Base-by-base conservation (phyloP, 2,797 vertebrate species). In the Garrulus glandarius region DNA sequence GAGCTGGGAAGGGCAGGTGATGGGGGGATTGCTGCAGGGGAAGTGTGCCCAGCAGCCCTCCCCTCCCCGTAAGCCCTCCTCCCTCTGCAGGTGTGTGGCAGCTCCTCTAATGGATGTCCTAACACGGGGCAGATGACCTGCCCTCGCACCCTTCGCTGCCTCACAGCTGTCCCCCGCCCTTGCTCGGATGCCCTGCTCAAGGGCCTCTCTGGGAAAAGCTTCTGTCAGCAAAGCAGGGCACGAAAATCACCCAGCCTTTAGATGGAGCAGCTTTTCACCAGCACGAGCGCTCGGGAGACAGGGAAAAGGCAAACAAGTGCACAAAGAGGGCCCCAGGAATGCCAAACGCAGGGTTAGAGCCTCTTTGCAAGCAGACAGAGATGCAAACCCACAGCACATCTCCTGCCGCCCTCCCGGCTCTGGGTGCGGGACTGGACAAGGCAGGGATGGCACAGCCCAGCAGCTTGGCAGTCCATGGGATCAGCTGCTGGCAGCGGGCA, bases 61-160 rank as follows among this genome's bases (percentile, higher is more conserved):
- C 3, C 47, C 50, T 64, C 12, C 39, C 47, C 24, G 27, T 13
- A 8, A 19, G 5, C 0, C 21, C 14, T 76, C 30, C 14, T 72
- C 6, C 37, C 30, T 61, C 27, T 43, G 41, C 65, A 39, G 46
- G 57, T 22, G 34, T 1, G 19, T 16, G 61, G 32, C 44, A 60
- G 61, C 67, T 81, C 24, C 46, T 52, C 19, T 57, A 9, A 22
- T 3, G 5, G 16, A 3, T 7, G 44, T 11, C 52, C 39, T 18
- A 55, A 5, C 1, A 2, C 4, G 49, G 65, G 53, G 41, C 46
- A 41, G 57, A 6, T 6, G 39, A 37, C 24, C 57, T 14, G 20
- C 37, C 47, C 52, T 71, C 0, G 1, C 53, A 17, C 27, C 15
- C 0, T 7, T 14, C 10, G 0, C 14, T 22, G 41, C 21, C 71